Base-by-base conservation (phyloP, 2,113 vertebrate genomes). In the Pipa parva region DNA sequence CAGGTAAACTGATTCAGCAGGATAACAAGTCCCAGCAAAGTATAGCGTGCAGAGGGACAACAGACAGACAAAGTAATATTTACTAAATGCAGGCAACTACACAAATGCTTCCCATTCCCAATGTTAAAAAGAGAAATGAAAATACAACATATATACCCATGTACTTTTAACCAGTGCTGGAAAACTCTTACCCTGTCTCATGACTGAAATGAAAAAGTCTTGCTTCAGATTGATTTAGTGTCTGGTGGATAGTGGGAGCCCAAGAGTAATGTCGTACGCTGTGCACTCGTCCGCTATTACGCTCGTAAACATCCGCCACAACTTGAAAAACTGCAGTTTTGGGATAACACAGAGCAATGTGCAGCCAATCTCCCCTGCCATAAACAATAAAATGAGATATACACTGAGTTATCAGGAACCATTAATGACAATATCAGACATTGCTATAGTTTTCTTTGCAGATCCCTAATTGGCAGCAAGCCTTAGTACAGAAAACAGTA, bases 301-400 rank as follows among this genome's bases (percentile, higher is more conserved):
- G 0, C 42, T 76, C 73, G 56, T 81, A 78, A 63, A 72, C 22
- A 22, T 79, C 78, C 0, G 76, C 68, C 61, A 76, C 59, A 15
- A 78, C 74, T 24, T 76, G 78, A 63, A 72, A 78, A 59, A 79
- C 3, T 0, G 73, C 15, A 20, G 48, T 62, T 55, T 60, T 79
- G 42, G 81, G 80, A 3, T 75, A 76, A 61, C 78, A 82, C 20
- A 83, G 73, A 29, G 77, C 13, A 8, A 80, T 13, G 1, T 0
- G 10, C 59, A 81, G 60, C 78, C 80, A 76, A 69, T 67, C 79
- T 64, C 77, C 79, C 72, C 81, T 79, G 75, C 21, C 0, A 0
- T 28, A 22, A 42, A 31, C 6, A 74, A 56, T n/a, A 42, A 42
- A 31, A 31, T 31, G 29, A 31, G 29, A 31, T 8, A 21, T 12